Percentiles rank a stretch among this genome's conserved stretches.
These are phyloP conservation scores for Tinea semifulvella DNA, from an alignment of 2,888 invertebrate species.

Conservation along the genomic window DNA sequence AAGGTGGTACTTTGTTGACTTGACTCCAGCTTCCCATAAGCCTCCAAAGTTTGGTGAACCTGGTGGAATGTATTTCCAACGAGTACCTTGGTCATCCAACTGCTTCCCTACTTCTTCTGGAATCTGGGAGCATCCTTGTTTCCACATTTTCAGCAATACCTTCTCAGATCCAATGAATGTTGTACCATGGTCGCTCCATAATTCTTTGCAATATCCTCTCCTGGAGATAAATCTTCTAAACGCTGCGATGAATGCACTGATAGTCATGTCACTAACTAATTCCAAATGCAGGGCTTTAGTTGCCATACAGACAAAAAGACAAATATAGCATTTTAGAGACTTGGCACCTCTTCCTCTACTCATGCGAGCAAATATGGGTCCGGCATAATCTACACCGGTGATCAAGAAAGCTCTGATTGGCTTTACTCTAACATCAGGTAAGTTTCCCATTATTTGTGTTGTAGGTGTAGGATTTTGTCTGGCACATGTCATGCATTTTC, in stretches of 20 bases:
- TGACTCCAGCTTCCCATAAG: constrained; percentile 23
- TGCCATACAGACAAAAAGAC: constrained; percentile 22
- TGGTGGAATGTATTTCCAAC: constrained; percentile 24
- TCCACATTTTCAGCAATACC: too few relatives aligned
- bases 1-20: constrained; percentile 22
- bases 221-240: constrained; percentile 22
- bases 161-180: constrained; percentile 22
- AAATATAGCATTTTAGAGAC: constrained; percentile 15
- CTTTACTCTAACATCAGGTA: constrained; percentile 13
- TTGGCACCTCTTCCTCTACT: constrained; percentile 15
- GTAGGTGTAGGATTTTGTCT: not conserved
- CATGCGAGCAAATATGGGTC: constrained; percentile 15
- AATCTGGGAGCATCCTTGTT: too few relatives aligned
- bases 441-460: constrained; percentile 12
- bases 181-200: constrained; percentile 22
- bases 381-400: constrained; percentile 16
- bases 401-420: constrained; percentile 9
- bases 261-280: constrained; percentile 24
- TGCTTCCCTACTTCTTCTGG: constrained; percentile 13
- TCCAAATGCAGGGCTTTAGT: constrained; percentile 27
- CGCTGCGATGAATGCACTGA: constrained; percentile 24
- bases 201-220: constrained; percentile 16
- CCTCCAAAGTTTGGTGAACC: constrained; percentile 22
- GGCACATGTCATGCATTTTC: constrained; percentile 11
- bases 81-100: constrained; percentile 17